Base-by-base conservation (phyloP, 2,797 vertebrate species). In the Enteromius unitaeniatus region DNA sequence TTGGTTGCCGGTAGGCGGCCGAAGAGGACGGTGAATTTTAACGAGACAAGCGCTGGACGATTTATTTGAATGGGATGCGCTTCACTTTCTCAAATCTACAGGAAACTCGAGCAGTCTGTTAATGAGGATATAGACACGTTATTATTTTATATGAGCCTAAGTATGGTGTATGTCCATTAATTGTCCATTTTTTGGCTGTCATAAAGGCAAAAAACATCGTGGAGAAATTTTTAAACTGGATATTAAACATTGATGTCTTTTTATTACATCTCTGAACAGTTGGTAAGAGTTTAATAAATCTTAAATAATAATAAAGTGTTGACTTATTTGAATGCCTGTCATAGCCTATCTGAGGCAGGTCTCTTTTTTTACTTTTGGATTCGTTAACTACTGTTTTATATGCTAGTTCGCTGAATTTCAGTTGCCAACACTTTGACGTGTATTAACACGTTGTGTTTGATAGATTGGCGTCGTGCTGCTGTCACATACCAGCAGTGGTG, bases 1-100 rank as follows among this genome's bases (percentile, higher is more conserved):
- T 8, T 49, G 72, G 13, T 64, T 28, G 31, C 80, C 92, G 85
- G 83, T 78, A 4, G 87, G 75, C 34, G 89, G 88, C 83, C 78
- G 85, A 47, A 68, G 3, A 86, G 68, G 58, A 80, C 73, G 6
- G 6, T 23, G 40, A 73, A 19, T 28, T 67, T 34, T 26, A 65
- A 3, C 64, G 14, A 81, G 51, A 10, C 72, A 11, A 81, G 37
- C 72, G 3, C 19, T 23, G 23, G 42, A 49, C 70, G 31, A 42
- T 68, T 28, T 60, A 34, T 80, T 69, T 84, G 60, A 7, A 37
- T 31, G 62, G 26, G 14, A 26, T 40, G 45, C 15, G 79, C 64
- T 81, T 40, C 34, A 74, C 19, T 72, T 65, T 82, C 23, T 82
- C 45, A 78, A 14, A 53, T 74, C 21, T 19, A 7, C 42, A 2